Conservation (phyloP, 2,113 vertebrate genomes). For the Panurus biarmicus region DNA sequence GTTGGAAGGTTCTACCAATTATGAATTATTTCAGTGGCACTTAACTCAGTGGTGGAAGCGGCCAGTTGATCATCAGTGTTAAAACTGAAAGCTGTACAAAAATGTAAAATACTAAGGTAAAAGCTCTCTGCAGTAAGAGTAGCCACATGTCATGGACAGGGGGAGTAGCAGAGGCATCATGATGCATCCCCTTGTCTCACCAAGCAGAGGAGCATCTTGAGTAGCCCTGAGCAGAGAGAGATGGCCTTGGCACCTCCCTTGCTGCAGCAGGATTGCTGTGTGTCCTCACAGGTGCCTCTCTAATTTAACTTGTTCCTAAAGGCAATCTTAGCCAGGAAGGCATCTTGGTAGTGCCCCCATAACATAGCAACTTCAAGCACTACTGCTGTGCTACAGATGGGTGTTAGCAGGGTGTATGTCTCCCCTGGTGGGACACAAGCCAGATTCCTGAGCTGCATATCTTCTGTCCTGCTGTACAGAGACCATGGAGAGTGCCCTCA, state of each 20-base stretch:
- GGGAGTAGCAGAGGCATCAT: background rate
- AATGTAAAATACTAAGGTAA: background rate
- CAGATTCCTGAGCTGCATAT: background rate
- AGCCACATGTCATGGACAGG: background rate
- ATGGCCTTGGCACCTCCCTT: background rate
- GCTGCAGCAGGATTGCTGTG: background rate
- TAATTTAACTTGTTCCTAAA: background rate
- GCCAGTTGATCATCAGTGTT: background rate
- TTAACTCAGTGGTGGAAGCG: background rate
- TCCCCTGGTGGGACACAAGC: background rate
- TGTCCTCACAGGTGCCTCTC: background rate
- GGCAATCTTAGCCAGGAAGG: background rate
- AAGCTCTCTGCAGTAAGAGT: background rate
- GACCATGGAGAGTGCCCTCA: background rate
- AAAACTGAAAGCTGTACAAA: background rate
- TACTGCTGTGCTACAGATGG: background rate
- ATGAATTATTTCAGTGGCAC: background rate
- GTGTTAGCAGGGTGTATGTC: background rate
- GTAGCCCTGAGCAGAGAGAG: background rate
- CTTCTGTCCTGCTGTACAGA: background rate
- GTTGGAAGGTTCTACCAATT: background rate
- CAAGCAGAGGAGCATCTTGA: background rate
- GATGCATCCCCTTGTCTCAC: background rate
- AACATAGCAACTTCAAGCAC: rapidly evolving
- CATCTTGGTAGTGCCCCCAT: background rate